Evolutionary conservation across 2,113 vertebrate species (phyloP).

Genomic region (Chroicocephalus ridibundus): DNA sequence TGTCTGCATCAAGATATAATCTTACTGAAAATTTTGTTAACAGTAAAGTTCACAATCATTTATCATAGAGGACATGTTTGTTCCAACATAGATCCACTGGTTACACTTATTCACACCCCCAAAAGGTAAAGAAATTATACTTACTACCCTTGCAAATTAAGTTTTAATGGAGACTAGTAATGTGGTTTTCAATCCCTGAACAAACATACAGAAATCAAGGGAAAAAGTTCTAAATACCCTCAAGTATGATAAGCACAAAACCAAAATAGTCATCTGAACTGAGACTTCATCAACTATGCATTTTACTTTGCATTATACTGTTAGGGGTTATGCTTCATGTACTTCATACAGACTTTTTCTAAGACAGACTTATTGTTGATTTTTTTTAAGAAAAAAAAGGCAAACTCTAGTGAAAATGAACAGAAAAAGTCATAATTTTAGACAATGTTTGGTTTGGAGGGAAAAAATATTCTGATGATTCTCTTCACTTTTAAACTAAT

Average conservation of each 20-base stretch:
- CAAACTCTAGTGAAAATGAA: background rate
- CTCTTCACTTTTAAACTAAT: background rate
- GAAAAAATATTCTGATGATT: background rate
- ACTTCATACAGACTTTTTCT: background rate
- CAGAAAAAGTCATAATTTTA: background rate
- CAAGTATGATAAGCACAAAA: background rate
- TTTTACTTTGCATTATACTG: background rate
- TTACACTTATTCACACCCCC: background rate
- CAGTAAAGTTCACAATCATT: background rate
- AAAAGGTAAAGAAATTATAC: background rate
- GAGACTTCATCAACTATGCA: background rate
- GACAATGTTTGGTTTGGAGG: background rate
- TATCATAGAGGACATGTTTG: background rate
- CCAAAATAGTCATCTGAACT: background rate
- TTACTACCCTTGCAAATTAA: background rate
- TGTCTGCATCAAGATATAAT: background rate
- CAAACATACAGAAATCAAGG: background rate
- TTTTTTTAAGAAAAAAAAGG: background rate
- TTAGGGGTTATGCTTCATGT: background rate
- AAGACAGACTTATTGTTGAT: background rate
- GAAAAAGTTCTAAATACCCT: background rate
- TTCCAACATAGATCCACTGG: background rate
- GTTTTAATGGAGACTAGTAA: background rate
- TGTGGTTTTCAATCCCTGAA: background rate
- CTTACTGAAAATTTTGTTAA: background rate